These are phyloP conservation scores for mouse (Mus musculus) DNA, from an alignment of 2,113 vertebrate genomes.

Conservation along the genomic window DNA sequence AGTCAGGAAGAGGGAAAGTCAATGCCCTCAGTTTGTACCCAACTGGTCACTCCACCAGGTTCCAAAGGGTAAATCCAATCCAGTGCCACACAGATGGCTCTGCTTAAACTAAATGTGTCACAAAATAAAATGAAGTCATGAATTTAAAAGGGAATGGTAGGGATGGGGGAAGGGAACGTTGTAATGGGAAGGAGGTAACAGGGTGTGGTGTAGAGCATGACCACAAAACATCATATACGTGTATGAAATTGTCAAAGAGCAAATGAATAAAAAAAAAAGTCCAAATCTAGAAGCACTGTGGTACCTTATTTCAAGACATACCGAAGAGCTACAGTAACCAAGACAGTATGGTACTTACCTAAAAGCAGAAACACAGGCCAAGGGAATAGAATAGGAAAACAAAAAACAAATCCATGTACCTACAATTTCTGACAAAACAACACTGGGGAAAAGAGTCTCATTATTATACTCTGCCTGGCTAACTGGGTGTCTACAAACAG, in stretches of 20 bases:
- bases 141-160: not conserved
- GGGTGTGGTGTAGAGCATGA: not conserved
- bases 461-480: not conserved
- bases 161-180: not conserved
- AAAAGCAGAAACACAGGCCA: not conserved
- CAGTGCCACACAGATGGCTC: not conserved
- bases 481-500: not conserved
- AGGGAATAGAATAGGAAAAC: not conserved
- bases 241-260: not conserved
- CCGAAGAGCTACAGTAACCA: not conserved
- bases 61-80: not conserved
- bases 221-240: not conserved
- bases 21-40: not conserved
- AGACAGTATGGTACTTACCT: not conserved
- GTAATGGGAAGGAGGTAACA: not conserved
- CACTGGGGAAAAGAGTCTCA: not conserved
- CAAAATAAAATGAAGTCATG: not conserved
- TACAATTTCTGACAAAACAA: not conserved
- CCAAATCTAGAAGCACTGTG: not conserved
- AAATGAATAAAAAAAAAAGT: not conserved
- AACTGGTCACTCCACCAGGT: not conserved
- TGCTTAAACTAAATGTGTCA: not conserved
- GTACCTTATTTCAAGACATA: not conserved
- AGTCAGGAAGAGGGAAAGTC: not conserved
- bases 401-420: not conserved